Evolutionary conservation across 2,113 vertebrate species (phyloP).

Genomic region (Pseudonaja textilis): DNA sequence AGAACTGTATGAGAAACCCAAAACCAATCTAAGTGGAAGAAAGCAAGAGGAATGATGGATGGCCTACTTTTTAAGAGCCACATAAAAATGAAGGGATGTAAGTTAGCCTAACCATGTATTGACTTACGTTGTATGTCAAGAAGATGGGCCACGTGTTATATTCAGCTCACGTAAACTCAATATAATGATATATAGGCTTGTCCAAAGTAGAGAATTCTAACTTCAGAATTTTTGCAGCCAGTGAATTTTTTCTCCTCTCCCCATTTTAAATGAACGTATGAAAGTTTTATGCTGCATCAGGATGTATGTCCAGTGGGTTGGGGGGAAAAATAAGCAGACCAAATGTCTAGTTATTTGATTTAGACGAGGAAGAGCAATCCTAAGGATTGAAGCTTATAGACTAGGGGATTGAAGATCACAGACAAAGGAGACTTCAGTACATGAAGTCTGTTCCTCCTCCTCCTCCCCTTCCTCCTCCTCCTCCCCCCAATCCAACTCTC

Average conservation of each 20-base stretch:
- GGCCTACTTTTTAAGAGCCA: constrained; percentile 43
- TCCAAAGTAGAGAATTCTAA: constrained; percentile 1
- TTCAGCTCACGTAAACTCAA: neutral
- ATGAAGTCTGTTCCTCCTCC: neutral
- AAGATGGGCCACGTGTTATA: neutral
- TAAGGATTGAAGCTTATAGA: neutral
- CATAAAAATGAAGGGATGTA: constrained; percentile 25
- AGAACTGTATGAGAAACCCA: constrained; percentile 51
- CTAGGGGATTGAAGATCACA: neutral
- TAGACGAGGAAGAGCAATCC: neutral
- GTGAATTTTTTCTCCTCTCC: neutral
- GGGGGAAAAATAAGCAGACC: too few species aligned
- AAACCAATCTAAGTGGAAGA: constrained; percentile 50
- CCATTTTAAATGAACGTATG: neutral
- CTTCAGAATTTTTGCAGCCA: neutral
- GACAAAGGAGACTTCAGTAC: neutral
- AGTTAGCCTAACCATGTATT: neutral
- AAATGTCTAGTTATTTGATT: neutral
- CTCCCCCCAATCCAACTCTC: too few species aligned
- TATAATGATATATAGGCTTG: neutral
- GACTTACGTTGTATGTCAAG: neutral
- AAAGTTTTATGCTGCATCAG: neutral
- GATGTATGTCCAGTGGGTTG: fast-evolving
- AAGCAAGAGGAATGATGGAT: constrained; percentile 58
- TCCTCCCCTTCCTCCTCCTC: neutral